Percentiles rank a stretch among this genome's conserved stretches.
Conservation (phyloP, 2,113 vertebrate species). For the Arvicanthis niloticus region DNA sequence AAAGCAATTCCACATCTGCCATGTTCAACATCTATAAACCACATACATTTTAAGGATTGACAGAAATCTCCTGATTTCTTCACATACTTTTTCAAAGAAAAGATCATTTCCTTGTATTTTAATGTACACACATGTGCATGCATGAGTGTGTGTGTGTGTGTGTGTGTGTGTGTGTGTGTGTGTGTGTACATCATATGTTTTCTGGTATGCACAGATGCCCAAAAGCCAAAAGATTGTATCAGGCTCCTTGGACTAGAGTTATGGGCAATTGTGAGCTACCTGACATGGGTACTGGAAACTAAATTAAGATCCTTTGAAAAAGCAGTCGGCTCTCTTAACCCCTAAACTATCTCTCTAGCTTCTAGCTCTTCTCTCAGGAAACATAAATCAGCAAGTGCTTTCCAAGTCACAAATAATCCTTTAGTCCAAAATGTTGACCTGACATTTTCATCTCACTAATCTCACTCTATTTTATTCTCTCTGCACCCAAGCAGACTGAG, state of each 20-base stretch:
- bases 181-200: neutral
- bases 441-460: conserved; percentile 11
- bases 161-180: neutral
- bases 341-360: no score
- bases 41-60: neutral
- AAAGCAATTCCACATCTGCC: neutral
- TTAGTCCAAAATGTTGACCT: neutral
- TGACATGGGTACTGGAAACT: neutral
- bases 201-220: neutral
- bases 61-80: neutral
- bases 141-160: neutral
- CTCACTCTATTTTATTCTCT: conserved; percentile 1
- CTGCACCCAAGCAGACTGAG: neutral
- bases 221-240: neutral
- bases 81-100: neutral
- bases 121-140: neutral
- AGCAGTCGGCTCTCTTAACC: neutral
- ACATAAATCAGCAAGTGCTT: neutral
- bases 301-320: neutral
- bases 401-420: conserved; percentile 38
- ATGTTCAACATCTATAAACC: neutral
- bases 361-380: neutral
- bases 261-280: neutral
- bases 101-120: neutral
- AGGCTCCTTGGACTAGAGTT: neutral